Evolutionary conservation across 2,888 invertebrate genomes (phyloP).

Genomic region (Sturmia bella): DNA sequence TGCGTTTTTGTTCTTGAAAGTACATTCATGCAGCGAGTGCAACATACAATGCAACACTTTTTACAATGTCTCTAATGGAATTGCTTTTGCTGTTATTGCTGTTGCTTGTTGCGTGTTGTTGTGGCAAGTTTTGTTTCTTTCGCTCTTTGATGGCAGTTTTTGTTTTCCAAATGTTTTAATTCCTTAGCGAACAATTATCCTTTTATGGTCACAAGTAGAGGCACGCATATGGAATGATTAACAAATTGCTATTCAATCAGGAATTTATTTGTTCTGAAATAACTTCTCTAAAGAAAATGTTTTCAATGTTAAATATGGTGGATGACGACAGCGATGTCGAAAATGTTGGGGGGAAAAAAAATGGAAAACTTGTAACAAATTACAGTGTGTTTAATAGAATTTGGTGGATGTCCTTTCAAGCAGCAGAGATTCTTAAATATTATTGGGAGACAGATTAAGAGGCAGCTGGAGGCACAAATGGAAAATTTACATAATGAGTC

Average conservation of each 20-base stretch:
- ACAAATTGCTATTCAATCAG: constrained; percentile 69
- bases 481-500: no score
- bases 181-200: constrained; percentile 74
- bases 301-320: constrained; percentile 59
- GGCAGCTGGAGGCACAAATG: no score
- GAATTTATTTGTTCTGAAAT: constrained; percentile 64
- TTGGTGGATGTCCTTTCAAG: constrained; percentile 44
- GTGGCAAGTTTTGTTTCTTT: constrained; percentile 23
- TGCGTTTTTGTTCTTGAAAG: not conserved
- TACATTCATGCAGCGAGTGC: not conserved
- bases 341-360: constrained; percentile 26
- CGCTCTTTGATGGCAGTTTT: constrained; percentile 33
- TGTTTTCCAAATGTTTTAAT: constrained; percentile 71
- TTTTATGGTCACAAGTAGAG: constrained; percentile 70
- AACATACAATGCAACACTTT: constrained; percentile 41
- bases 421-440: constrained; percentile 39
- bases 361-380: constrained; percentile 53
- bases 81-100: constrained; percentile 13
- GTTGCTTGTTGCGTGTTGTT: not conserved
- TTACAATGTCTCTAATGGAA: constrained; percentile 7
- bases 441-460: not conserved
- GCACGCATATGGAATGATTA: constrained; percentile 70
- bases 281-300: constrained; percentile 59
- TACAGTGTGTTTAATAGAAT: constrained; percentile 58
- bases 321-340: constrained; percentile 25